Base-by-base conservation (phyloP, 2,113 vertebrate genomes). In the Hypanus sabinus region DNA sequence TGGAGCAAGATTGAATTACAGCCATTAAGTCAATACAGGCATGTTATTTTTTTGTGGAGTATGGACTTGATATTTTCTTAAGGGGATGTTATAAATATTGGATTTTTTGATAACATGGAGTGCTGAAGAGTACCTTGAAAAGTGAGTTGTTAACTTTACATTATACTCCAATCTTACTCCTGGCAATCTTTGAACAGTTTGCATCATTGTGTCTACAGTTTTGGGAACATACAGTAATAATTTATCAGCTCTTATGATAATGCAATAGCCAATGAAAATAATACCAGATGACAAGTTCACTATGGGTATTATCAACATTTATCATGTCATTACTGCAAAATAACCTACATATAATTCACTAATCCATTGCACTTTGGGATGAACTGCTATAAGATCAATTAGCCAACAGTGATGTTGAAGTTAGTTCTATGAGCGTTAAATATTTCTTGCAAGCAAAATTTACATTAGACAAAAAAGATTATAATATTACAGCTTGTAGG, bases 351-450 rank as follows among this genome's bases (percentile, higher is more conserved):
- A 62, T 65, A 65, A 65, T 36, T 18, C 62, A 90, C 60, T 65
- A 90, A 90, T 90, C 14, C 10, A 65, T 90, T 90, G 85, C 33
- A 90, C 16, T 20, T 88, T 60, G 85, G n/a, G 65, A 62, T 36
- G 30, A 65, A 90, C 65, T 90, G 83, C 55, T 55, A 87, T 87
- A 27, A 87, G 60, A 87, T 60, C 46, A 87, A 30, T 87, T 60
- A 87, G 24, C 55, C 30, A 27, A 24, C 24, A 60, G 55, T 30
- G 30, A 27, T 60, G 16, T 87, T 87, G 55, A 5, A 87, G 83
- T 16, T 60, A 14, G 60, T 87, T 87, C 55, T 55, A 22, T 87
- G 83, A 55, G 27, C 55, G 60, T 62, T 62, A 60, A 87, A 62
- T 14, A 87, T 60, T 57, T 87, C 46, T 27, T 24, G 27, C 81